These are phyloP conservation scores for Aphidius colemani DNA, from an alignment of 2,888 invertebrate genomes.

Conservation along the genomic window DNA sequence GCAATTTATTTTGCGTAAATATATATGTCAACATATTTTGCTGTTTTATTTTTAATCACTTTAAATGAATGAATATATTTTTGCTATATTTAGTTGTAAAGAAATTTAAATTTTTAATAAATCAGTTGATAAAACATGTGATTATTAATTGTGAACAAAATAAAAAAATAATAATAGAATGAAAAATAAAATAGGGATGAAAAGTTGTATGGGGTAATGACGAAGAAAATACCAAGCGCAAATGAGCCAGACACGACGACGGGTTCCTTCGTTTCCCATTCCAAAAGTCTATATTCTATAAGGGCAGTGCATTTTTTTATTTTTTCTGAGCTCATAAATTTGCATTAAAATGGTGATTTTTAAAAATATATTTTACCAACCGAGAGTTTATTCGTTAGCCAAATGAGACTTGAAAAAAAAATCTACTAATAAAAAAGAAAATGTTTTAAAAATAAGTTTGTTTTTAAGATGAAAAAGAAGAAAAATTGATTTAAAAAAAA, in stretches of 20 bases:
- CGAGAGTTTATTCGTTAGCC: slow-evolving; percentile 3
- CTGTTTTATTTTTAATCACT: too few species aligned
- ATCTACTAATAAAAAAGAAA: neutral
- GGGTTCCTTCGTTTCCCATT: slow-evolving; percentile 1
- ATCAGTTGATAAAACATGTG: too few species aligned
- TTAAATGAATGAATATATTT: too few species aligned
- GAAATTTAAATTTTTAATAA: too few species aligned
- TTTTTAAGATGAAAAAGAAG: neutral
- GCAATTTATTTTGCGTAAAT: slow-evolving; percentile 4
- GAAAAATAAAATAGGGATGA: neutral
- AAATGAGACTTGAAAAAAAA: neutral
- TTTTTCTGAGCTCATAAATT: slow-evolving; percentile 41
- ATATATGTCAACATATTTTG: neutral
- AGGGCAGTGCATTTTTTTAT: too few species aligned
- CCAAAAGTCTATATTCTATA: neutral
- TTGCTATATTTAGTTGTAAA: too few species aligned
- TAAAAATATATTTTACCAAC: slow-evolving; percentile 40
- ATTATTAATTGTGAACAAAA: slow-evolving; percentile 6
- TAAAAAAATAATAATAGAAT: neutral
- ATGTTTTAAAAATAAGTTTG: slow-evolving; percentile 7
- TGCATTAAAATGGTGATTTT: slow-evolving; percentile 48
- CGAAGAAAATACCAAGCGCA: slow-evolving; percentile 43
- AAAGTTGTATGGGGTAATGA: slow-evolving; percentile 8
- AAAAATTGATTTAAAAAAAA: slow-evolving; percentile 32
- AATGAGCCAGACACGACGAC: slow-evolving; percentile 41